phyloP scores from a whole-genome alignment of 2,113 vertebrate species.

The Anas platyrhynchos region DNA sequence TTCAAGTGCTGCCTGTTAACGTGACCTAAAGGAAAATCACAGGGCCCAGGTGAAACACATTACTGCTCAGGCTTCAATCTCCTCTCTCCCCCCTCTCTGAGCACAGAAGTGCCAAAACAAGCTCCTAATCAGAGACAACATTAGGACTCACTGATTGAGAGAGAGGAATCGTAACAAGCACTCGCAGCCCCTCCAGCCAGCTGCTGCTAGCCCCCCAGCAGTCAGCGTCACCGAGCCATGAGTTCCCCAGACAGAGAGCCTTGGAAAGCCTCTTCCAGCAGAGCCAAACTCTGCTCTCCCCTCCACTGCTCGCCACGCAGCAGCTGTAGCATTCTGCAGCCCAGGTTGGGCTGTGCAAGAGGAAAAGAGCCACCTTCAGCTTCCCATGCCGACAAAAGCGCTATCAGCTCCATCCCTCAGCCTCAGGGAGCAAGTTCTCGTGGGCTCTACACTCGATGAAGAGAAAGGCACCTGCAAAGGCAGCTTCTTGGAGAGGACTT shows the following conservation, averaged over 20 bases:
- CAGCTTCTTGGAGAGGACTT: not conserved
- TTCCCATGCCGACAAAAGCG: not conserved
- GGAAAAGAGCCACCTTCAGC: not conserved
- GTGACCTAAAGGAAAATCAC: not conserved
- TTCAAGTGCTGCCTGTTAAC: not conserved
- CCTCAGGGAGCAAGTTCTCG: not conserved
- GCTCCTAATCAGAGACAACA: not conserved
- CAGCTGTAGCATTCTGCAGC: not conserved
- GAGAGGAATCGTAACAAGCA: not conserved
- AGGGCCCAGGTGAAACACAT: not conserved
- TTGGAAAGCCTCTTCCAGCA: not conserved
- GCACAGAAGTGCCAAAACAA: not conserved
- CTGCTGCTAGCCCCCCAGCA: not conserved
- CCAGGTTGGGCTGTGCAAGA: fast-evolving
- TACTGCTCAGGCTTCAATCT: not conserved
- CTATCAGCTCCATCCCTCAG: not conserved
- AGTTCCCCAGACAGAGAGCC: not conserved
- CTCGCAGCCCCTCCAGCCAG: not conserved
- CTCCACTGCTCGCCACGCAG: not conserved
- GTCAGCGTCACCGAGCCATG: not conserved
- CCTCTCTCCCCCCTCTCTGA: not conserved
- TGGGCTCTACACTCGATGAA: not conserved
- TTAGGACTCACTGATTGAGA: not conserved
- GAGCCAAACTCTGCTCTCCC: not conserved
- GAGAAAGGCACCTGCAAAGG: not conserved